Base-by-base conservation (phyloP, 2,888 invertebrate species). In the Graphium colonna region DNA sequence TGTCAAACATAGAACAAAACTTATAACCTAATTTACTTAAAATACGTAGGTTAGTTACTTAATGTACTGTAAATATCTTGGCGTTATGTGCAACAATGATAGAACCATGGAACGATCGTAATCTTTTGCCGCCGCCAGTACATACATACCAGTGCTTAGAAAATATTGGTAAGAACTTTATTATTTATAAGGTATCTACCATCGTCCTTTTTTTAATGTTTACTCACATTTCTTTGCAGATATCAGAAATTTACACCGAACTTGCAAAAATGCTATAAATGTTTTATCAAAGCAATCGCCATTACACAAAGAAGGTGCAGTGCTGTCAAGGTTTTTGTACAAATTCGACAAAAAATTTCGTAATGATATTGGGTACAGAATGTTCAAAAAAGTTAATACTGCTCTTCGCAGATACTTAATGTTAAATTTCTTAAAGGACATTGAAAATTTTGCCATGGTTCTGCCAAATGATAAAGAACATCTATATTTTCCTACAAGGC, bases 331-430 rank as follows among this genome's bases (percentile, higher is more conserved):
- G 61, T 77, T 92, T 62, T 68, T 91, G 18, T 92, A 92, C 61
- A 90, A 91, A 62, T 91, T 89, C 76, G 91, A 91, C 60, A 88
- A 82, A 54, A 92, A 92, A 69, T 91, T 92, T 63, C 79, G 91
- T 12, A 87, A 79, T 59, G 92, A 92, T 59, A 91, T 91, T 54
- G 92, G 92, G 0, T 84, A 90, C 41, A 87, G 88, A 60, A 79
- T 82, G 59, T 86, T 92, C 57, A 90, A 83, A 60, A 92, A 91
- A 74, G 80, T 91, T 0, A 90, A 91, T 57, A 78, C 85, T 55
- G 86, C 90, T 1, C 61, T 92, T 17, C 75, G 82, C 4, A 91
- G 83, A 66, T 92, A 91, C 68, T 72, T 91, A 36, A 65, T 68
- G 28, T 57, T 92, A 13, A 78, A 86, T 49, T 60, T 92, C 2